Evolutionary conservation across 2,888 invertebrate genomes (phyloP).

Genomic region (Pollenia griseotomentosa): DNA sequence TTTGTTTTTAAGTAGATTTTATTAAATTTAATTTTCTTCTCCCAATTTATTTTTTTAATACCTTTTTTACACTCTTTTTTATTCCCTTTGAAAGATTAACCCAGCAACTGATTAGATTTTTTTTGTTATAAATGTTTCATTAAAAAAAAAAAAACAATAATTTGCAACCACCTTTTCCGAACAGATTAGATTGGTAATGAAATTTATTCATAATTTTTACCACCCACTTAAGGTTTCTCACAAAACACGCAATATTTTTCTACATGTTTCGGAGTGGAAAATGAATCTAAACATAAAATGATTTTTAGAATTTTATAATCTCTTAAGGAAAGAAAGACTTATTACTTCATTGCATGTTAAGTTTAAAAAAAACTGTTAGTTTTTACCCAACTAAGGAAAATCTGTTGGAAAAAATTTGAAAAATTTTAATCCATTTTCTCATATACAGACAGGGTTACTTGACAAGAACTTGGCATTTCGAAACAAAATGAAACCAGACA

Average conservation of each 20-base stretch:
- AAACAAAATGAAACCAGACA: too few species aligned
- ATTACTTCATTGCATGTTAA: slow-evolving; percentile 33
- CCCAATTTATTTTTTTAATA: too few species aligned
- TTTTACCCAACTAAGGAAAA: background rate
- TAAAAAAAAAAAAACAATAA: background rate
- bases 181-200: slow-evolving; percentile 38
- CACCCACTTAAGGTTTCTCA: background rate
- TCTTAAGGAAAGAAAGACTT: slow-evolving; percentile 2
- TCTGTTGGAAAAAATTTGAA: too few species aligned
- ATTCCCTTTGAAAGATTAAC: background rate
- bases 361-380: background rate
- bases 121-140: too few species aligned
- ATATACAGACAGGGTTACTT: too few species aligned
- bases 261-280: background rate
- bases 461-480: too few species aligned
- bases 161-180: background rate
- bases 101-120: slow-evolving; percentile 1
- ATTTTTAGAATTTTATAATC: slow-evolving; percentile 25
- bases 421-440: too few species aligned
- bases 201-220: slow-evolving; percentile 52
- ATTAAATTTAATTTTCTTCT: background rate
- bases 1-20: background rate
- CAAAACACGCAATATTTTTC: slow-evolving; percentile 16
- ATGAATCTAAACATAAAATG: background rate
- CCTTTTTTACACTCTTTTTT: background rate